phyloP scores from a whole-genome alignment of 2,888 invertebrate genomes.

The Heliconius erato region DNA sequence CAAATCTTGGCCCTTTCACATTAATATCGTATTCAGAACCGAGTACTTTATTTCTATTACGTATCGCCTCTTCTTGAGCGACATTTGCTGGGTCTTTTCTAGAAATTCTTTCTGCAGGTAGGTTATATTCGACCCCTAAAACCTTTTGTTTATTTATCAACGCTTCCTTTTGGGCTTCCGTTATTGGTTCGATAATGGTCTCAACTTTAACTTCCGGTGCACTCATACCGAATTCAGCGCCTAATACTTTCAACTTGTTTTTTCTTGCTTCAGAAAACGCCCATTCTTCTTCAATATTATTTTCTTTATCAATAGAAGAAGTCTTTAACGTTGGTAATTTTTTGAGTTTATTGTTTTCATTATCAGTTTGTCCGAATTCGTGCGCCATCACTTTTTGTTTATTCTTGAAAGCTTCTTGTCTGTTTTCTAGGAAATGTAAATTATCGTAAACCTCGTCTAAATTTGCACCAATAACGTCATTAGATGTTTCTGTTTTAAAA shows the following conservation, averaged over 20 bases:
- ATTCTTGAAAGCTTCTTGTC: conserved; percentile 78
- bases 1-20: conserved; percentile 55
- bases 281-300: conserved; percentile 62
- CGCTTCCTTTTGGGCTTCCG: conserved; percentile 86
- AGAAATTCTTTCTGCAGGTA: conserved; percentile 61
- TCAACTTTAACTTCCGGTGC: conserved; percentile 52
- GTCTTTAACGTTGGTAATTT: conserved; percentile 55
- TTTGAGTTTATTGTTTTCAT: conserved; percentile 67
- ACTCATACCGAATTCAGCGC: conserved; percentile 63
- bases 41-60: conserved; percentile 67
- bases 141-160: conserved; percentile 87
- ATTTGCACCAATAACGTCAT: conserved; percentile 69
- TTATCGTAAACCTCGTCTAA: conserved; percentile 67
- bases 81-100: conserved; percentile 68
- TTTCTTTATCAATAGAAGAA: conserved; percentile 67
- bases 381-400: conserved; percentile 83
- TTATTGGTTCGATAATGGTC: conserved; percentile 60
- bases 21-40: conserved; percentile 63
- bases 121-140: conserved; percentile 86
- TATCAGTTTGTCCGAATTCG: conserved; percentile 76
- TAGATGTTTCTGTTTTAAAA: conserved; percentile 64
- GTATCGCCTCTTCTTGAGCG: conserved; percentile 75
- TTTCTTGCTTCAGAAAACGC: conserved; percentile 69
- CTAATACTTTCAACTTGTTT: conserved; percentile 74
- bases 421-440: conserved; percentile 69